These are phyloP conservation scores for Leptopilina clavipes DNA, from an alignment of 1,140 invertebrate genomes.

Conservation along the genomic window DNA sequence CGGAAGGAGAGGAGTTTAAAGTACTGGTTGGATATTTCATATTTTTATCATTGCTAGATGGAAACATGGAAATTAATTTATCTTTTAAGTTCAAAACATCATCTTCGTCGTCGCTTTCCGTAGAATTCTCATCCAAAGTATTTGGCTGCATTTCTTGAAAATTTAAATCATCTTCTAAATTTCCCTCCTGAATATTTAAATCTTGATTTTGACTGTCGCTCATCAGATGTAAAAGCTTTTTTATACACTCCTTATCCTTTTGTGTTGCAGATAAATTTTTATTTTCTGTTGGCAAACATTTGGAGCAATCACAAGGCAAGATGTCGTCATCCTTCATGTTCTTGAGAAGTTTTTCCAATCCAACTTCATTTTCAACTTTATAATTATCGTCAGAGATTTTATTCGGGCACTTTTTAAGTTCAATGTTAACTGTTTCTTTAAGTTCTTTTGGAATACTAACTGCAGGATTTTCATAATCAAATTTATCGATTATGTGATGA, in stretches of 20 bases:
- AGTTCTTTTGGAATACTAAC: constrained; percentile 43
- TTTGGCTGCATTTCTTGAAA: not conserved
- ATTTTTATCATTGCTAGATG: not conserved
- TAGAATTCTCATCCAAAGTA: not conserved
- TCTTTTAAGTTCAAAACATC: not conserved
- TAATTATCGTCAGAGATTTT: constrained; percentile 9
- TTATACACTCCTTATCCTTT: not conserved
- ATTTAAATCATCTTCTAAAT: not conserved
- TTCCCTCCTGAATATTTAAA: not conserved
- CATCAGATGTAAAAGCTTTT: not conserved
- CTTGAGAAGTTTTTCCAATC: not conserved
- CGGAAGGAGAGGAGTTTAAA: constrained; percentile 31
- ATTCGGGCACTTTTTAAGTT: constrained; percentile 46
- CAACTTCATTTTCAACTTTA: constrained; percentile 1
- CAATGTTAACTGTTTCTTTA: constrained; percentile 58
- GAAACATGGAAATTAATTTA: not conserved
- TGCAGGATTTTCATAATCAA: constrained; percentile 26
- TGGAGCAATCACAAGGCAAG: not conserved
- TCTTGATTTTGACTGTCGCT: not conserved
- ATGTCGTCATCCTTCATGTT: not conserved
- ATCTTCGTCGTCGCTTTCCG: not conserved
- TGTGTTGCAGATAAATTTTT: not conserved
- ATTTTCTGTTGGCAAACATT: constrained; percentile 7
- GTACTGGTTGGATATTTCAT: constrained; percentile 30
- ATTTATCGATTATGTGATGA: constrained; percentile 61